Evolutionary conservation across 2,888 invertebrate genomes (phyloP).

Genomic region (Cantharis rustica): DNA sequence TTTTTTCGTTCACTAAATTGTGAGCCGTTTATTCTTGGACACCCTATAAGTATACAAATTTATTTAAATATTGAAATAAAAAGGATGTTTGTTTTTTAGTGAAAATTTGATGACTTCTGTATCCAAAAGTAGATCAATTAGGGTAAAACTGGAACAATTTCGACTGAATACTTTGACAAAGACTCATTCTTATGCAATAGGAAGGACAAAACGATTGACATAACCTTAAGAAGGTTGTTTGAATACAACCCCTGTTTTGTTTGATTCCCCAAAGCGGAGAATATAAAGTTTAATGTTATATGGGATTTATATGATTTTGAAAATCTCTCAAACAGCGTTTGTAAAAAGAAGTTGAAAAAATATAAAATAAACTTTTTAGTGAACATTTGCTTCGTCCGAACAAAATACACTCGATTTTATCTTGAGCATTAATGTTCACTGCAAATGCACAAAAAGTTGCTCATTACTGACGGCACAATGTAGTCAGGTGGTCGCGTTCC

Average conservation of each 20-base stretch:
- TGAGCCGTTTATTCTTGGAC: neutral
- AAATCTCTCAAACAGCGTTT: constrained; percentile 4
- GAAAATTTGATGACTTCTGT: neutral
- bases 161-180: neutral
- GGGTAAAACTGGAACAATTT: neutral
- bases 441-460: constrained; percentile 42
- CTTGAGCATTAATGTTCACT: constrained; percentile 40
- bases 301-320: constrained; percentile 37
- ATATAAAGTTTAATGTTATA: constrained; percentile 43
- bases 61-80: neutral
- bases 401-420: constrained; percentile 39
- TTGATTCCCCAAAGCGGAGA: constrained; percentile 42
- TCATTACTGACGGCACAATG: constrained; percentile 43
- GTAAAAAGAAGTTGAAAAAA: constrained; percentile 3
- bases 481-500: constrained; percentile 37
- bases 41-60: neutral
- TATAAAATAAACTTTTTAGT: constrained; percentile 18
- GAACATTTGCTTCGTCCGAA: constrained; percentile 20
- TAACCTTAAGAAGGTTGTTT: constrained; percentile 48
- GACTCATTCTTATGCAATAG: neutral
- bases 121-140: neutral
- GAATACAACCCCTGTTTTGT: constrained; percentile 47
- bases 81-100: neutral
- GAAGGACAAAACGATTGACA: constrained; percentile 46
- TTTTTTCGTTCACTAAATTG: neutral